phyloP scores from a whole-genome alignment of 2,797 vertebrate genomes.

The Bovichtus variegatus region DNA sequence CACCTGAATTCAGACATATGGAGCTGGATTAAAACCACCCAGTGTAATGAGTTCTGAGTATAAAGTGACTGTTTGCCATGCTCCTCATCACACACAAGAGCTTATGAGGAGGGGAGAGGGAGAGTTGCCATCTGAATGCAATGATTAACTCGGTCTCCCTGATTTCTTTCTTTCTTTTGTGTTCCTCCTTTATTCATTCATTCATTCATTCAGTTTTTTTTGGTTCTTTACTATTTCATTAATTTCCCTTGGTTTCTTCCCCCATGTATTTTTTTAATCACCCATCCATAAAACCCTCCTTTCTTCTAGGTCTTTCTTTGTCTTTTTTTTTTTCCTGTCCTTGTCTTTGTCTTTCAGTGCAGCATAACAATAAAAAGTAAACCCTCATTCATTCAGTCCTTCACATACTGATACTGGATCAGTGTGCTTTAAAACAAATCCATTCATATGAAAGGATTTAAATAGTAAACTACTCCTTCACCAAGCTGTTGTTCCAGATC shows the following conservation, averaged over 20 bases:
- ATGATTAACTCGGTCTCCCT: conserved; percentile 26
- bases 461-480: background rate
- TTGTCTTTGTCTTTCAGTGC: background rate
- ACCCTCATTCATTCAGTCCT: background rate
- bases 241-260: background rate
- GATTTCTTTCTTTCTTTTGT: background rate
- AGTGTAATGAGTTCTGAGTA: conserved; percentile 36
- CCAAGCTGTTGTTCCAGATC: background rate
- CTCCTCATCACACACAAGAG: conserved; percentile 24
- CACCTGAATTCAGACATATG: conserved; percentile 70
- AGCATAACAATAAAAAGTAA: background rate
- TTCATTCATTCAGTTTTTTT: too few relatives aligned
- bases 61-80: conserved; percentile 41
- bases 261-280: background rate
- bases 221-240: background rate
- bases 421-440: background rate
- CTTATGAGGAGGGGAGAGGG: background rate
- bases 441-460: conserved; percentile 4
- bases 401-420: background rate
- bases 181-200: background rate
- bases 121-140: conserved; percentile 28
- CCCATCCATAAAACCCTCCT: background rate
- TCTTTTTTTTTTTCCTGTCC: background rate
- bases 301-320: background rate
- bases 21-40: conserved; percentile 64